A percentile compares a stretch with the other conserved stretches of the same genome.
Evolutionary conservation across 2,797 vertebrate genomes (phyloP).

Genomic region (Gastrophryne carolinensis): DNA sequence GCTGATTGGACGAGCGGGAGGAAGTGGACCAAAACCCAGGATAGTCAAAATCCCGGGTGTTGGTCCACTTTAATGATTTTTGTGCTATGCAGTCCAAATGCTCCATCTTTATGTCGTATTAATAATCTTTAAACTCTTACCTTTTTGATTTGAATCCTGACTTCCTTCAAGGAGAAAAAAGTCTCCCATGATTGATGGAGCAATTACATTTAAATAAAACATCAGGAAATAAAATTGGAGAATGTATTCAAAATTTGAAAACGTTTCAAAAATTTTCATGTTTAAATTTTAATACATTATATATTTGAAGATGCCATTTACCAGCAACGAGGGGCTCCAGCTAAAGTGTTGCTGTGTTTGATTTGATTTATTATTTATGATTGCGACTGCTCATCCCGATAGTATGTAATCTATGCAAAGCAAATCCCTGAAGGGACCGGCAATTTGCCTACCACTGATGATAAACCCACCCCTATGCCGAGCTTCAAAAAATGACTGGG

Average conservation of each 20-base stretch:
- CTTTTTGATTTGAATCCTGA: background rate
- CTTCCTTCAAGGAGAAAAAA: background rate
- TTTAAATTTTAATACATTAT: constrained; percentile 35
- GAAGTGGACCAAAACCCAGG: no score
- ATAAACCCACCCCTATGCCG: background rate
- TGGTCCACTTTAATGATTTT: background rate
- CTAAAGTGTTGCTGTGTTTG: background rate
- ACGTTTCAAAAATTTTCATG: background rate
- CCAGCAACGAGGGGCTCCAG: constrained; percentile 3
- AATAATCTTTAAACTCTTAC: background rate
- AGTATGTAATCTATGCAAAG: constrained; percentile 30
- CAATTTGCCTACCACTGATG: constrained; percentile 16
- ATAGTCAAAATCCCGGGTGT: no score
- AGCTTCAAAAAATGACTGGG: constrained; percentile 8
- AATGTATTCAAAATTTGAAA: constrained; percentile 16
- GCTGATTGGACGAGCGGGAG: no score
- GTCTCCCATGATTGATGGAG: background rate
- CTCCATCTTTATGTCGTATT: background rate
- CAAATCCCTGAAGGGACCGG: constrained; percentile 15
- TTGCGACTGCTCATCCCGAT: constrained; percentile 20
- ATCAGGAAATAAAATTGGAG: constrained; percentile 21
- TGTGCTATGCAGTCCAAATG: background rate
- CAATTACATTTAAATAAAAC: constrained; percentile 44
- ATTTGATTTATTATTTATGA: constrained; percentile 46
- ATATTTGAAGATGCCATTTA: constrained; percentile 19